Conservation (phyloP, 2,797 vertebrate genomes). For the Artibeus lituratus region DNA sequence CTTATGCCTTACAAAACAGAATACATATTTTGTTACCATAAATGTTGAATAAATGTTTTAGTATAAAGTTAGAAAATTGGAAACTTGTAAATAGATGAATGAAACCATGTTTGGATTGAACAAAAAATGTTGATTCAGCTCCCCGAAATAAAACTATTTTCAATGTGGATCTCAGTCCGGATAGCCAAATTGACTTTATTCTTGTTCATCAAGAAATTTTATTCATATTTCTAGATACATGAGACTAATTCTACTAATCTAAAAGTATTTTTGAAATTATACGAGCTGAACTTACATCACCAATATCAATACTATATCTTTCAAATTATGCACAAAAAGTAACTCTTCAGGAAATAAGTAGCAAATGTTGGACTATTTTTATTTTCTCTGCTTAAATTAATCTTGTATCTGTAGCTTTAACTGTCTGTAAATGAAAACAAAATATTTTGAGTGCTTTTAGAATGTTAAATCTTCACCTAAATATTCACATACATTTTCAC, state of each 20-base stretch:
- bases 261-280: conserved; percentile 6
- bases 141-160: conserved; percentile 26
- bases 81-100: conserved; percentile 41
- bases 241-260: not conserved
- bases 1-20: conserved; percentile 1
- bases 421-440: conserved; percentile 15
- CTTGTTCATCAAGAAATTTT: not conserved
- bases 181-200: not conserved
- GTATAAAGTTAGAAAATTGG: not conserved
- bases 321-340: not conserved
- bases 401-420: not conserved
- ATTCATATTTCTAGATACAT: not conserved
- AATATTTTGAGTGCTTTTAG: not conserved
- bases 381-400: conserved; percentile 50
- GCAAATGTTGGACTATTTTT: not conserved
- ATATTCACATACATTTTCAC: not conserved
- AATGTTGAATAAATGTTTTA: conserved; percentile 45
- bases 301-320: not conserved
- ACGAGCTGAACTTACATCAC: not conserved
- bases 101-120: not conserved
- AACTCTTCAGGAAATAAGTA: not conserved
- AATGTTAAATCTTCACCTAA: conserved; percentile 5
- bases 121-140: conserved; percentile 26
- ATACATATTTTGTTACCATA: not conserved
- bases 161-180: not conserved